phyloP scores from a whole-genome alignment of 92 coral and sea anemone species.

The Pocillopora meandrina region DNA sequence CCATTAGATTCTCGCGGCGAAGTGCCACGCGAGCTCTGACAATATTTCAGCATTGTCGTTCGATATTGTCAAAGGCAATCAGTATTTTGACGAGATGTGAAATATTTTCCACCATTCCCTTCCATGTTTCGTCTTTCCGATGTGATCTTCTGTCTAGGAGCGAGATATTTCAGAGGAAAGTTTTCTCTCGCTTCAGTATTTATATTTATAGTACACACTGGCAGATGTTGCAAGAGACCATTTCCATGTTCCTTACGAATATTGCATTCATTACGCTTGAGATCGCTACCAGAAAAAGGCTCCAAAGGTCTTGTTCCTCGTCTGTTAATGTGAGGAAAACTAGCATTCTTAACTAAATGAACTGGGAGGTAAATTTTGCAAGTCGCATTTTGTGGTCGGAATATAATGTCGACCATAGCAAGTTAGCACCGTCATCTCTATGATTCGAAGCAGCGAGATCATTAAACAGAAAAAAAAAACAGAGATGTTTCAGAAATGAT shows the following conservation, averaged over 20 bases:
- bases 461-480: slow-evolving; percentile 14
- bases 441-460: slow-evolving; percentile 10
- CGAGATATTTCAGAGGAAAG: neutral
- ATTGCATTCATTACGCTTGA: slow-evolving; percentile 34
- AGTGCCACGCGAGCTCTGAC: slow-evolving; percentile 50
- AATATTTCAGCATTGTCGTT: slow-evolving; percentile 15
- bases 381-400: slow-evolving; percentile 9
- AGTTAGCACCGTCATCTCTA: slow-evolving; percentile 14
- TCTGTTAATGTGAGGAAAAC: too few relatives aligned
- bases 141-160: neutral
- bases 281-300: slow-evolving; percentile 4
- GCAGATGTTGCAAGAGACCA: slow-evolving; percentile 19
- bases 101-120: neutral
- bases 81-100: neutral
- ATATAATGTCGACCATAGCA: neutral
- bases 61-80: slow-evolving; percentile 8
- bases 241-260: slow-evolving; percentile 26
- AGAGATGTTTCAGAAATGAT: neutral
- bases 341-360: neutral
- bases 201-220: slow-evolving; percentile 21
- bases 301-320: too few relatives aligned
- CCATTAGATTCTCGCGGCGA: slow-evolving; percentile 37
- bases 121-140: neutral
- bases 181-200: slow-evolving; percentile 1
- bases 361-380: neutral